Conservation (phyloP, 92 coral and sea anemone species). For the Paragorgia papillata region DNA sequence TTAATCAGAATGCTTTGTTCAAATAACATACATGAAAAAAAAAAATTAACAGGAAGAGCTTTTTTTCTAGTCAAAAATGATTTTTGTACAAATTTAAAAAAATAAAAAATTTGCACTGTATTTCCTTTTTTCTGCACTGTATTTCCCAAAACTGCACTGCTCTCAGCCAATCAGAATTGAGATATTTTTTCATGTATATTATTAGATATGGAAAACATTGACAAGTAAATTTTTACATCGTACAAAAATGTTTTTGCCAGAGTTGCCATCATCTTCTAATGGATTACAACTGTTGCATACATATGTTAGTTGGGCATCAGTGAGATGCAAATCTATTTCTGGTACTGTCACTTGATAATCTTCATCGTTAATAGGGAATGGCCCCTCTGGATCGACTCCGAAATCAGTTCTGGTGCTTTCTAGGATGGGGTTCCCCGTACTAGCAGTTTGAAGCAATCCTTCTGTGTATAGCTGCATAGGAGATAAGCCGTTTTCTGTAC, state of each 20-base stretch:
- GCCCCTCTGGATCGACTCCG: slow-evolving; percentile 52
- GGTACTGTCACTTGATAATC: slow-evolving; percentile 59
- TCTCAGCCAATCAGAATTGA: too few species aligned
- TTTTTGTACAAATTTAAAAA: too few species aligned
- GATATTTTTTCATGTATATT: too few species aligned
- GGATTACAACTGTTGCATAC: slow-evolving; percentile 44
- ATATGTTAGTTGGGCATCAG: slow-evolving; percentile 26
- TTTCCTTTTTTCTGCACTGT: too few species aligned
- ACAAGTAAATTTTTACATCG: slow-evolving; percentile 38
- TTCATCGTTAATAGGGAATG: slow-evolving; percentile 50
- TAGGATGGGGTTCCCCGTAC: slow-evolving; percentile 21
- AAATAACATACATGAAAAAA: too few species aligned
- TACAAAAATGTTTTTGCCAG: slow-evolving; percentile 44
- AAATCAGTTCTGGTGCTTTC: slow-evolving; percentile 26
- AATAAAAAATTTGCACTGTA: too few species aligned
- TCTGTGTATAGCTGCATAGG: slow-evolving; percentile 38
- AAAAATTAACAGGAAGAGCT: too few species aligned
- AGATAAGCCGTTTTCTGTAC: slow-evolving; percentile 9
- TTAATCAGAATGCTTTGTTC: too few species aligned
- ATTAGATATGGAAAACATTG: too few species aligned
- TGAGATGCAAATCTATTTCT: slow-evolving; percentile 35
- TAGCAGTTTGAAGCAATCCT: slow-evolving; percentile 31
- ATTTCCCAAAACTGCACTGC: too few species aligned
- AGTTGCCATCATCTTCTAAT: slow-evolving; percentile 45
- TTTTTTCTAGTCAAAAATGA: too few species aligned